Evolutionary conservation across 2,113 vertebrate genomes (phyloP).

Genomic region (Hylia prasina): DNA sequence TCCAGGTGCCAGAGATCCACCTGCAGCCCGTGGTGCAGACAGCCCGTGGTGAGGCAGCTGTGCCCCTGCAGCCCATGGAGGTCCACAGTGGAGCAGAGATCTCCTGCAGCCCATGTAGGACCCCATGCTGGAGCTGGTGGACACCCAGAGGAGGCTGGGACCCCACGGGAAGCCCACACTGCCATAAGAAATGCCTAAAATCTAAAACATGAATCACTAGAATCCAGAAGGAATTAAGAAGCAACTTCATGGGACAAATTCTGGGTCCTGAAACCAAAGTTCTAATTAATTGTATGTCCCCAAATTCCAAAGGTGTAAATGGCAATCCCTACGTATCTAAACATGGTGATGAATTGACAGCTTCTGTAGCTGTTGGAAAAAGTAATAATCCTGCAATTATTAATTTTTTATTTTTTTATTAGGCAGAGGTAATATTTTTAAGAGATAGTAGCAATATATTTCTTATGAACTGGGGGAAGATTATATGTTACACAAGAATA

Average conservation of each 20-base stretch:
- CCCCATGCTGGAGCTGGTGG: neutral
- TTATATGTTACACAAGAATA: neutral
- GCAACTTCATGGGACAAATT: neutral
- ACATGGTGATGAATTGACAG: neutral
- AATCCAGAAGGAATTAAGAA: neutral
- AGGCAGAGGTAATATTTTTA: neutral
- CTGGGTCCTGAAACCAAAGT: neutral
- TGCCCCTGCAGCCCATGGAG: neutral
- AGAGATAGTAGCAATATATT: neutral
- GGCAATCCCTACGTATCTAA: neutral
- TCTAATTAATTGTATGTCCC: neutral
- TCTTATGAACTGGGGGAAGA: neutral
- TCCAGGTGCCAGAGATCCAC: fast-evolving
- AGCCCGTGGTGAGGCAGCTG: neutral
- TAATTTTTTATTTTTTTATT: neutral
- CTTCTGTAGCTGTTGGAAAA: neutral
- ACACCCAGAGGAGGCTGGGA: neutral
- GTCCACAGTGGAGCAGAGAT: neutral
- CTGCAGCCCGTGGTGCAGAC: neutral
- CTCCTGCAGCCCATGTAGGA: neutral
- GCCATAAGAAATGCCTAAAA: neutral
- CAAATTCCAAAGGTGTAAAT: neutral
- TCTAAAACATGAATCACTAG: neutral
- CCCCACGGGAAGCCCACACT: fast-evolving
- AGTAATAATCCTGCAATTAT: neutral